phyloP scores from a whole-genome alignment of 2,113 vertebrate genomes.

The Chloebia gouldiae region DNA sequence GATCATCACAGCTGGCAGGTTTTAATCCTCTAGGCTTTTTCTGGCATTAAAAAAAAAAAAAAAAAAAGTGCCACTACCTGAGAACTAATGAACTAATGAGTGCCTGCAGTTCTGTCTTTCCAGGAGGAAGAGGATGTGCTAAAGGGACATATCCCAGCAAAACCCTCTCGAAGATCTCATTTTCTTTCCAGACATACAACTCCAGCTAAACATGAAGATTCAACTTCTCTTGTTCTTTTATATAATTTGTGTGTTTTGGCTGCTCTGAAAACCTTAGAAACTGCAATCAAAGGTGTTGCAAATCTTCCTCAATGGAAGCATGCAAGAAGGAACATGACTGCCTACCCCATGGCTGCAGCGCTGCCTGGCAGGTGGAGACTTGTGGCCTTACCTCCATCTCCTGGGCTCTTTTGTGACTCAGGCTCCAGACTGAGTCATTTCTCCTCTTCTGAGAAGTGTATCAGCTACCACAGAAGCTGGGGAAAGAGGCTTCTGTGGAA shows the following conservation, averaged over 20 bases:
- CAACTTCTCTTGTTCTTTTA: neutral
- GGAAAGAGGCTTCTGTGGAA: neutral
- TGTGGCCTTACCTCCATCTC: neutral
- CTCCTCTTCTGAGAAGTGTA: neutral
- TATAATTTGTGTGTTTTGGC: neutral
- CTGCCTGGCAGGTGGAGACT: constrained; percentile 5
- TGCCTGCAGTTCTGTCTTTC: neutral
- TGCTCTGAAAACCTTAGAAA: neutral
- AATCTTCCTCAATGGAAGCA: neutral
- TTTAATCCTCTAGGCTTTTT: neutral
- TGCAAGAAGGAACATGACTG: neutral
- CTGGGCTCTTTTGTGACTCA: rapidly evolving
- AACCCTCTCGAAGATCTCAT: neutral
- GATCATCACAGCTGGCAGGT: neutral
- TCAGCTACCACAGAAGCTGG: neutral
- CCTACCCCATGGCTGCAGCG: neutral
- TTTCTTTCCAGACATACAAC: neutral
- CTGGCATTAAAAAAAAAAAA: neutral
- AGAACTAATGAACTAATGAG: neutral
- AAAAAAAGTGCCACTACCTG: neutral
- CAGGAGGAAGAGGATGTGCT: neutral
- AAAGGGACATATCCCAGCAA: neutral
- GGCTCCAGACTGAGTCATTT: neutral
- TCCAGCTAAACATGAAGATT: neutral
- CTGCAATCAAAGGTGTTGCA: neutral